Base-by-base conservation (phyloP, 2,888 invertebrate species). In the Branchipolynoe longqiensis region DNA sequence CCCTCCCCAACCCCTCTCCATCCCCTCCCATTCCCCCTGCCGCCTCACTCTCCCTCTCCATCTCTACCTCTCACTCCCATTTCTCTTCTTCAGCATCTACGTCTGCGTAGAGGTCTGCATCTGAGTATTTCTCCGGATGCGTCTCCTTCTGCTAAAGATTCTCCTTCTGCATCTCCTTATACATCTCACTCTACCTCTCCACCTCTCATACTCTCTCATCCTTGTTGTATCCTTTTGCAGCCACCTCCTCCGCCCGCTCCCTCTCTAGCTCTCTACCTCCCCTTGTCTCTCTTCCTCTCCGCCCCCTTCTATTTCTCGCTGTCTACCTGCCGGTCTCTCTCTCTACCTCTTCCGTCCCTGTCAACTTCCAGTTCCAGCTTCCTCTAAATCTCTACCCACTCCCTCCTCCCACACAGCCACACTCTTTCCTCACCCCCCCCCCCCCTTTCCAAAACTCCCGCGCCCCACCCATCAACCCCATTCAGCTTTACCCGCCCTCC, bases 1-100 rank as follows among this genome's bases (percentile, higher is more conserved):
- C 64, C 28, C 36, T 31, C 12, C 62, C 62, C 28, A 25, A 31
- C 40, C 54, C 58, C 56, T 22, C 58, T 25, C 58, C n/a, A 3
- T 83, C 54, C 58, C 54, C 31, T 33, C 74, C n/a, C 74, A 33
- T 8, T 25, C 56, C 54, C 40, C 28, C 82, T 31, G 4, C 74
- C 12, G 31, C n/a, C 82, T 38, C 28, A 41, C 18, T 14, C 1
- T 56, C 48, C n/a, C 82, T 28, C 28, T 0, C 56, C n/a, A n/a
- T n/a, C 54, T 54, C 56, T 12, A n/a, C n/a, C 82, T 48, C 82
- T 31, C 82, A 0, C 38, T n/a, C 38, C 0, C 18, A 8, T 18
- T 48, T 18, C 48, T 48, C 48, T 18, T 48, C 48, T 18, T 48
- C 48, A n/a, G n/a, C n/a, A n/a, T n/a, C n/a, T n/a, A n/a, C n/a